Conservation (phyloP, 2,797 vertebrate species). For the Myiotriccus ornatus region DNA sequence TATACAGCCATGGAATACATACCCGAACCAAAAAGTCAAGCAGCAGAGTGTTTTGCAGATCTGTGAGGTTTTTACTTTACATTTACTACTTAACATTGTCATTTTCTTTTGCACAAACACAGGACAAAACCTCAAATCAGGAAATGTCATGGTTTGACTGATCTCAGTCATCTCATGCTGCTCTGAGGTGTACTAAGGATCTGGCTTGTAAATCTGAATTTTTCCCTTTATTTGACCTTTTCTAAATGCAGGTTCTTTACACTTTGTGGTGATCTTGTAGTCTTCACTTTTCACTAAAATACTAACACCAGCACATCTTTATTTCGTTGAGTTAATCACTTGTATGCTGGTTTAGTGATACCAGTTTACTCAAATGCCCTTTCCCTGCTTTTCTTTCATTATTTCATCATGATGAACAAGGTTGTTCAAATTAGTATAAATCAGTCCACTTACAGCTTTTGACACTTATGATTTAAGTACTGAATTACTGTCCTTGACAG, state of each 20-base stretch:
- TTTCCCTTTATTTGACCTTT: background rate
- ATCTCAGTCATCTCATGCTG: background rate
- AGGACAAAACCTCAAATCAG: background rate
- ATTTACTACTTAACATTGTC: background rate
- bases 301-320: background rate
- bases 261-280: background rate
- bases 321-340: background rate
- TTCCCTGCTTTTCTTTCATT: constrained; percentile 1
- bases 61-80: background rate
- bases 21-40: background rate
- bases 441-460: constrained; percentile 15
- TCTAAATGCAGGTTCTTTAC: background rate
- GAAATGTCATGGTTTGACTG: background rate
- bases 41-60: background rate
- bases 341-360: background rate
- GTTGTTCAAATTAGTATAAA: constrained; percentile 39
- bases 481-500: constrained; percentile 32
- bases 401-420: background rate
- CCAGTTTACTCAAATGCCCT: background rate
- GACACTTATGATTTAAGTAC: background rate
- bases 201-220: background rate
- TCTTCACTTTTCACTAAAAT: background rate
- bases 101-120: background rate
- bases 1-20: constrained; percentile 46
- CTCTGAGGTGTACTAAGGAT: background rate